Evolutionary conservation across 2,888 invertebrate genomes (phyloP).

Genomic region (Cerceris rybyensis): DNA sequence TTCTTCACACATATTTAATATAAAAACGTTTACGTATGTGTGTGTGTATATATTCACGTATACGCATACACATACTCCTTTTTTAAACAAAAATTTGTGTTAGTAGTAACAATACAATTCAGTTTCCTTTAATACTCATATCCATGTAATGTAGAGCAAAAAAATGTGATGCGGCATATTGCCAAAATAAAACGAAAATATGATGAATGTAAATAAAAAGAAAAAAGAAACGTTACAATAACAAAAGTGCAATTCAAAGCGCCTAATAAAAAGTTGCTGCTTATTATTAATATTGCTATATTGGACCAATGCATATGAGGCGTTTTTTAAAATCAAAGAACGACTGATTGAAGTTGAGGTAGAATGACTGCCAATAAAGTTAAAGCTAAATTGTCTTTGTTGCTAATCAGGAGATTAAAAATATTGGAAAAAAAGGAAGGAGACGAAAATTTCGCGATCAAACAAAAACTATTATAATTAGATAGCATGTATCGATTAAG

Average conservation of each 20-base stretch:
- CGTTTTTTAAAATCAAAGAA: constrained; percentile 63
- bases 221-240: constrained; percentile 58
- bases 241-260: constrained; percentile 75
- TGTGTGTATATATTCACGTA: too few relatives aligned
- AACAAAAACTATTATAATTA: constrained; percentile 61
- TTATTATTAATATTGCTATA: constrained; percentile 63
- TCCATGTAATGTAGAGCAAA: constrained; percentile 59
- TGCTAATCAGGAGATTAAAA: constrained; percentile 46
- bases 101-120: constrained; percentile 39
- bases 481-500: constrained; percentile 63
- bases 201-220: constrained; percentile 36
- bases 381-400: constrained; percentile 52
- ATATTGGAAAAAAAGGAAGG: constrained; percentile 27
- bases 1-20: constrained; percentile 26
- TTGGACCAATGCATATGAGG: constrained; percentile 67
- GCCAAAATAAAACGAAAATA: constrained; percentile 33
- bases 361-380: constrained; percentile 72
- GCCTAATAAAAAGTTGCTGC: constrained; percentile 68
- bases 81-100: constrained; percentile 47
- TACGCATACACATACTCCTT: constrained; percentile 40
- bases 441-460: constrained; percentile 28
- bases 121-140: constrained; percentile 67
- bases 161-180: constrained; percentile 44
- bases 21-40: constrained; percentile 5
- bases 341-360: constrained; percentile 73